Evolutionary conservation across 2,797 vertebrate species (phyloP).

Genomic region (Karalla daura): DNA sequence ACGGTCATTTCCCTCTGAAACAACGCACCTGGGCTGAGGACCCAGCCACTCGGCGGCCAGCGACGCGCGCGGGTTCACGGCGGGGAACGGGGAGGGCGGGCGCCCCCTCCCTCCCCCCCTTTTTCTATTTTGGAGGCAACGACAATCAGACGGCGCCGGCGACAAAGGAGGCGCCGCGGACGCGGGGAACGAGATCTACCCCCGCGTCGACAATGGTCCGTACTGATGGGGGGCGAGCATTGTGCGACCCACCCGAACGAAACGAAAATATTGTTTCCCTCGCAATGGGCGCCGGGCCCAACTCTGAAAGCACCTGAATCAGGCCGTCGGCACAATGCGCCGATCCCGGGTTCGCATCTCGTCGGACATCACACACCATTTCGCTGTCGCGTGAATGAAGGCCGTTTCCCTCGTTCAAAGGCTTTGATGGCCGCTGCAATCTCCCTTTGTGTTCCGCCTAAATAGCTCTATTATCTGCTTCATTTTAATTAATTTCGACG

Average conservation of each 20-base stretch:
- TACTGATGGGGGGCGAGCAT: constrained; percentile 88
- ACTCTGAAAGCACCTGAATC: constrained; percentile 88
- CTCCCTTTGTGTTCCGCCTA: constrained; percentile 82
- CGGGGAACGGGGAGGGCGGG: constrained; percentile 68
- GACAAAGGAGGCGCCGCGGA: constrained; percentile 25
- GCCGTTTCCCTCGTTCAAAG: constrained; percentile 87
- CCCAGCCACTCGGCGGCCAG: constrained; percentile 74
- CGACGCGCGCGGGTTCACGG: constrained; percentile 69
- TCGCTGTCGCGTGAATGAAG: constrained; percentile 87
- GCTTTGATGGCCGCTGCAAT: constrained; percentile 83
- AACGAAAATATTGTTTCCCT: constrained; percentile 91
- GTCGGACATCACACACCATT: constrained; percentile 86
- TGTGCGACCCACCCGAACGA: constrained; percentile 89
- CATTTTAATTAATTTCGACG: constrained; percentile 85
- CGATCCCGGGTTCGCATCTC: constrained; percentile 85
- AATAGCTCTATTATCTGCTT: constrained; percentile 82
- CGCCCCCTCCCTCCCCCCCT: too few relatives aligned
- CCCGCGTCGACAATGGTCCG: constrained; percentile 76
- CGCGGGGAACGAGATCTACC: constrained; percentile 66
- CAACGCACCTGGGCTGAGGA: constrained; percentile 80
- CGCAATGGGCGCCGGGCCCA: constrained; percentile 89
- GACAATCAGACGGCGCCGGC: constrained; percentile 37
- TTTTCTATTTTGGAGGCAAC: constrained; percentile 64
- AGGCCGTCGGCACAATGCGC: constrained; percentile 85
- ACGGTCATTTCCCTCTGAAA: constrained; percentile 81